Evolutionary conservation across 2,888 invertebrate species (phyloP), one percentile per base, ranked within the genome.

Genomic region (Chrysolina oricalcia): DNA sequence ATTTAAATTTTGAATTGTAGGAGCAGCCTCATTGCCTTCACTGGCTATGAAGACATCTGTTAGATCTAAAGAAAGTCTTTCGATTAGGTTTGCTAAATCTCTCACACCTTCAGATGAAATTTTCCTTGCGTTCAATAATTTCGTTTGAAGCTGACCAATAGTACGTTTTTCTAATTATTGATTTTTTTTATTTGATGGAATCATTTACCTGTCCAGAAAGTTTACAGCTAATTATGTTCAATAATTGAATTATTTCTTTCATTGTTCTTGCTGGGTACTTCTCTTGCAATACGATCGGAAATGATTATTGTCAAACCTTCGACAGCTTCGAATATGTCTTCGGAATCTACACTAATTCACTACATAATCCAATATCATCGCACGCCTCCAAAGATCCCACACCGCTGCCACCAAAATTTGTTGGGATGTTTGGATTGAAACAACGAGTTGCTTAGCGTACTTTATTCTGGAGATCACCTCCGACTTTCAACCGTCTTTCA

Each of bases 341-440:
- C 43, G 43, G 15, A 43, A 27, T 27, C 27, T 3, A 13, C 9
- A 43, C 2, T 43, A 15, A 43, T 43, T 43, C 15, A 13, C 43
- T 43, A 43, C 13, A 43, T 2, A 2, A 43, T 43, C 43, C 43
- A n/a, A n/a, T n/a, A n/a, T n/a, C n/a, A n/a, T n/a, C n/a, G n/a
- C n/a, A n/a, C n/a, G n/a, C n/a, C n/a, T n/a, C n/a, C n/a, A n/a
- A n/a, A n/a, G n/a, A n/a, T n/a, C n/a, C n/a, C n/a, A n/a, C 43
- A 5, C 43, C 43, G 43, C 43, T 43, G 43, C 43, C 43, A 43
- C 43, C 43, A 43, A 43, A 17, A 6, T 53, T 72, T 56, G 43
- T 70, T 23, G 21, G 15, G n/a, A 17, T 53, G 43, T 69, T 40
- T 40, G 56, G 27, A 59, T 59, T 27, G 40, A 27, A 40, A 43